Base-by-base conservation (phyloP, 1,140 invertebrate genomes). In the Drosophila lacteicornis region DNA sequence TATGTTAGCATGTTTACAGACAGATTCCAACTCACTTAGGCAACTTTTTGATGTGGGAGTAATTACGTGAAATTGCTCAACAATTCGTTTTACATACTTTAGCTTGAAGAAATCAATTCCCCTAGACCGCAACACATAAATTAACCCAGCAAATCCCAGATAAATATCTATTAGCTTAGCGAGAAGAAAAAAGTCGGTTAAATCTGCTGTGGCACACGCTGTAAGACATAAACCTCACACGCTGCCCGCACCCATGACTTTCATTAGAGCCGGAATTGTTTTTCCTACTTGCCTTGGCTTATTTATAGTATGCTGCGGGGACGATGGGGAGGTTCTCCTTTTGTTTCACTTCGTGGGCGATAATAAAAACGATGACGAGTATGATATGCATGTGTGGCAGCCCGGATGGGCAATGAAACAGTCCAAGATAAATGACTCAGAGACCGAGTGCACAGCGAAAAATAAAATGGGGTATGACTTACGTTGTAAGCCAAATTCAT, bases 321-420 rank as follows among this genome's bases (percentile, higher is more conserved):
- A 27, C 27, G 17, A 30, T 25, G 61, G 47, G 42, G 42, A 40
- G 27, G 13, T 13, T 59, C 9, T 57, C 43, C 43, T 45, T 60
- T 77, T 55, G 49, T 77, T 60, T 75, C 60, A 38, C 70, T 68
- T 76, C 42, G 25, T 40, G 49, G 55, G 63, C 53, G 75, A 71
- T 79, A 79, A 79, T 79, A 79, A 79, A 79, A 70, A 58, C 75
- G 57, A 79, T 79, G 76, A 79, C 76, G 76, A 79, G 76, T 79
- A 79, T 79, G 76, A 79, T 79, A 79, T 79, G 76, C 75, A 78
- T 79, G 75, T 78, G 75, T 78, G 75, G 74, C 53, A 76, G 60
- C 47, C 53, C 40, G 19, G 63, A 46, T 33, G 74, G 46, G 40
- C 70, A 50, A 58, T 58, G 74, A 67, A 67, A 67, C 56, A 76